phyloP scores from a whole-genome alignment of 2,113 vertebrate genomes.

The Coracopsis vasa region DNA sequence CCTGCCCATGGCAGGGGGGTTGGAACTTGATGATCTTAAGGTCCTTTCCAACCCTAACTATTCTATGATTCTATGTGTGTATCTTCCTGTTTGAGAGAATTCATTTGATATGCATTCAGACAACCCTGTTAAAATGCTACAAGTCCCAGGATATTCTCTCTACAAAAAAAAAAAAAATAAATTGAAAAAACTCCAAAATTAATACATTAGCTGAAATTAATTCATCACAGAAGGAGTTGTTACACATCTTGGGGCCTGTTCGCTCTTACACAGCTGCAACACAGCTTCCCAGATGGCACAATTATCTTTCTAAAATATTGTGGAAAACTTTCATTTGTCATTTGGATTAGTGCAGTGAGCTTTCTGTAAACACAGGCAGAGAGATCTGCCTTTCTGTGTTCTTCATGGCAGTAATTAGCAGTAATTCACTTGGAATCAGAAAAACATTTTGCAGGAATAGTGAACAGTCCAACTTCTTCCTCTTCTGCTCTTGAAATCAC shows the following conservation, averaged over 20 bases:
- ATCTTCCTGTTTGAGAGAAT: neutral
- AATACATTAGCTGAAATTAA: conserved; percentile 42
- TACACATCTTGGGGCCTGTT: conserved; percentile 21
- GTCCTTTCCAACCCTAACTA: too few species aligned
- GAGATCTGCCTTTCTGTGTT: conserved; percentile 1
- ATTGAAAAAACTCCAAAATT: neutral
- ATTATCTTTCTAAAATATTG: conserved; percentile 62
- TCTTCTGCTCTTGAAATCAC: neutral
- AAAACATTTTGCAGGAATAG: neutral
- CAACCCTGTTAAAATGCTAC: neutral
- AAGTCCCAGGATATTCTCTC: neutral
- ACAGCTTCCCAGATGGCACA: conserved; percentile 56
- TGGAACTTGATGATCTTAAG: too few species aligned
- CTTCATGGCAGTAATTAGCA: conserved; percentile 16
- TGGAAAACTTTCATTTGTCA: conserved; percentile 60
- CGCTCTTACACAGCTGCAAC: conserved; percentile 32
- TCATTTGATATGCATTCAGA: neutral
- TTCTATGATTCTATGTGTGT: too few species aligned
- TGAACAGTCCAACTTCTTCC: neutral
- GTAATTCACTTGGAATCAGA: conserved; percentile 33
- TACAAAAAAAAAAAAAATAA: neutral
- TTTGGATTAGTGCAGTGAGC: conserved; percentile 35
- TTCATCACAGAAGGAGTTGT: conserved; percentile 37
- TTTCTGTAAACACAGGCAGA: conserved; percentile 20
- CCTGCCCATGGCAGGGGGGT: too few species aligned